These are phyloP conservation scores for Osedax frankpressi DNA, from an alignment of 2,888 invertebrate genomes.

Conservation along the genomic window DNA sequence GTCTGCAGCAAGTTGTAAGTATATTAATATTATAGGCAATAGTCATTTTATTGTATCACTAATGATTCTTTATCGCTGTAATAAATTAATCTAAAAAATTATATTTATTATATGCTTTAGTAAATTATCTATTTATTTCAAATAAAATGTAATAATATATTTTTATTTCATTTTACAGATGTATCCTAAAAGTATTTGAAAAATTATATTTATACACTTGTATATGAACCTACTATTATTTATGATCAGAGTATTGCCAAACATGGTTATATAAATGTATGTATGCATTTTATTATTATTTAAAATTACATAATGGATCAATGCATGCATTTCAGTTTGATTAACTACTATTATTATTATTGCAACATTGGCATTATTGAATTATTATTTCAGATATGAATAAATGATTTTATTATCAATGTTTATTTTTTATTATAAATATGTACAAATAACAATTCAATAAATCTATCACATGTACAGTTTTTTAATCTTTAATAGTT, in stretches of 20 bases:
- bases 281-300: not conserved
- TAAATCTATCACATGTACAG: too few species aligned
- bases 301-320: not conserved
- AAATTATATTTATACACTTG: not conserved
- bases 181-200: not conserved
- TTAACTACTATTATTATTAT: not conserved
- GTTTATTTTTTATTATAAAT: too few species aligned
- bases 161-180: not conserved
- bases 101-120: too few species aligned
- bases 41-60: not conserved
- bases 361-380: not conserved
- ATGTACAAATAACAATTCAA: too few species aligned
- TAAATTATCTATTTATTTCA: too few species aligned
- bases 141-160: too few species aligned
- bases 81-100: too few species aligned
- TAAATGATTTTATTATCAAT: not conserved
- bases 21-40: not conserved
- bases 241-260: not conserved
- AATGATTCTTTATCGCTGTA: too few species aligned
- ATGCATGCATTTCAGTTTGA: not conserved
- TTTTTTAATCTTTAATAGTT: too few species aligned
- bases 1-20: constrained; percentile 44
- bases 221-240: too few species aligned
- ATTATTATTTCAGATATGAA: not conserved
- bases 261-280: not conserved